Evolutionary conservation across 2,113 vertebrate species (phyloP), one percentile per base, ranked within the genome.

Genomic region (Shinisaurus crocodilurus): DNA sequence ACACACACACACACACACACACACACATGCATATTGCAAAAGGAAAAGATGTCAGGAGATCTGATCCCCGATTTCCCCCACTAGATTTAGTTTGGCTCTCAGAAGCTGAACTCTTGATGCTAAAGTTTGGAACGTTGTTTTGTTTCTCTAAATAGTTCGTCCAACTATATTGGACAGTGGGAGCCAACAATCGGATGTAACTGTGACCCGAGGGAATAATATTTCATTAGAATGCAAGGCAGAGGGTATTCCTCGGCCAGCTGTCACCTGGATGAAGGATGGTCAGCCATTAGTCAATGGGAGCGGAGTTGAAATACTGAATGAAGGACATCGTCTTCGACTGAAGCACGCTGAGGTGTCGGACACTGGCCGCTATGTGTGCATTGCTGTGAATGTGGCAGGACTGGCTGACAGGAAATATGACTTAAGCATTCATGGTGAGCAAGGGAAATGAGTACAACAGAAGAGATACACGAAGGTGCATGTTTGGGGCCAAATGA

Each of bases 231-330:
- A 98, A 87, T 99, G 99, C 16, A 96, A 97, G 57, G 98, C 95
- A 0, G 97, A 97, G 27, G 99, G 99, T 0, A 70, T 97, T 29
- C 99, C 99, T 1, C 97, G 95, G 3, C 99, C 99, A 0, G 93
- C 97, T 0, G 70, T 99, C 90, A 97, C 95, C 0, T 99, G 99
- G 99, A 95, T 99, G 95, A 99, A 98, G 94, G 99, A 99, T 0
- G 99, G 98, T 0, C 97, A 63, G 12, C 97, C 97, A 0, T 91
- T 99, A 92, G 87, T 82, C 3, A 92, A 94, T 1, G 96, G 95
- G 34, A 93, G 92, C 7, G 97, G 96, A 1, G 54, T 96, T 5
- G 96, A 90, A 1, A 92, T 98, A 85, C 92, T 98, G 75, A 97
- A 95, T 0, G 97, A 98, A 4, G 98, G 98, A 3, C 96, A 65